A percentile compares a stretch with the other conserved stretches of the same genome.
phyloP scores from a whole-genome alignment of 2,797 vertebrate genomes.

The Helostoma temminkii region DNA sequence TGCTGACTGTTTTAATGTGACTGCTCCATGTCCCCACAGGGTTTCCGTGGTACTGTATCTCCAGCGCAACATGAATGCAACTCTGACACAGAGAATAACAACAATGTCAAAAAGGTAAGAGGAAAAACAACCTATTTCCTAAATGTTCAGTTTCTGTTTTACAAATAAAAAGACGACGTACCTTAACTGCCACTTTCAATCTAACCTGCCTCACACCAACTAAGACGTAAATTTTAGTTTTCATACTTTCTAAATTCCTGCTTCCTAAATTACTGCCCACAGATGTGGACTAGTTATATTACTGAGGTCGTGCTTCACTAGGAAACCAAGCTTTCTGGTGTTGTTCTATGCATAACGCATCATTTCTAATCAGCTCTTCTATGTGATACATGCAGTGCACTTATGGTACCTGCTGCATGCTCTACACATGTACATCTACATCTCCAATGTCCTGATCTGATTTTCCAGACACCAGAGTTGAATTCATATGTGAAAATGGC shows the following conservation, averaged over 20 bases:
- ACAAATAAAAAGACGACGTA: neutral
- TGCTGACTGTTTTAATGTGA: slow-evolving; percentile 40
- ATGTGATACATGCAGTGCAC: no score
- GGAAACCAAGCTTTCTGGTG: no score
- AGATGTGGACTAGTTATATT: neutral
- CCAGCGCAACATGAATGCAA: slow-evolving; percentile 78
- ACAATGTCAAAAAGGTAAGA: slow-evolving; percentile 84
- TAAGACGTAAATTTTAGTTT: no score
- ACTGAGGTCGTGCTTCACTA: no score
- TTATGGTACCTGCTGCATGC: no score
- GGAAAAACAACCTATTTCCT: slow-evolving; percentile 1
- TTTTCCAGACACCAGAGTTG: no score
- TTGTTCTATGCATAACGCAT: no score
- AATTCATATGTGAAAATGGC: no score
- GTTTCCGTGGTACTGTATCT: slow-evolving; percentile 81
- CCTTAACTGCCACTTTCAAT: neutral
- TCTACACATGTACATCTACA: no score
- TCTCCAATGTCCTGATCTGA: no score
- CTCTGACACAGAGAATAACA: slow-evolving; percentile 82
- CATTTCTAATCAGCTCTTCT: no score
- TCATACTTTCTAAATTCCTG: neutral
- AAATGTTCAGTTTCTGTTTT: neutral
- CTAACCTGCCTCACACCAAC: neutral
- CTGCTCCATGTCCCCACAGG: slow-evolving; percentile 73
- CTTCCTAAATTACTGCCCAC: neutral